Evolutionary conservation across 2,888 invertebrate species (phyloP).

Genomic region (Eilema caniola): DNA sequence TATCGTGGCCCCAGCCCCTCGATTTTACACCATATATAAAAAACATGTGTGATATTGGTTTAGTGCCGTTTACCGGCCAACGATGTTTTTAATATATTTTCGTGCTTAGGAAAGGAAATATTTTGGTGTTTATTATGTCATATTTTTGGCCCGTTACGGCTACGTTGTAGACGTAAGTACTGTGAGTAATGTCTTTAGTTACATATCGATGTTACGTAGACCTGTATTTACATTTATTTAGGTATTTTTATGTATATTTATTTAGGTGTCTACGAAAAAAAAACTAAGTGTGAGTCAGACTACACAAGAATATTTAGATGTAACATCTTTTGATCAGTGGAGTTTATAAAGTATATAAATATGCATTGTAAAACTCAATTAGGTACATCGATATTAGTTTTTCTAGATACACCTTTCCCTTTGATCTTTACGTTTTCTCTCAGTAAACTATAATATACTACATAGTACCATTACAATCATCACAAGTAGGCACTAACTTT

Average conservation of each 20-base stretch:
- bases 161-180: not conserved
- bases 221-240: too few relatives aligned
- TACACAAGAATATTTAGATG: too few relatives aligned
- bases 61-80: conserved; percentile 38
- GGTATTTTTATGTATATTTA: too few relatives aligned
- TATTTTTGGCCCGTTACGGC: not conserved
- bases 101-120: conserved; percentile 10
- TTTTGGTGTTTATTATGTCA: not conserved
- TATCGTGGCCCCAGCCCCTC: conserved; percentile 67
- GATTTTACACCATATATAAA: conserved; percentile 72
- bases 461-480: not conserved
- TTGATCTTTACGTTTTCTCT: too few relatives aligned
- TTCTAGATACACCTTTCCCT: too few relatives aligned
- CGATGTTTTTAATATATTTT: conserved; percentile 18
- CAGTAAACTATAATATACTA: too few relatives aligned
- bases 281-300: too few relatives aligned
- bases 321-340: too few relatives aligned
- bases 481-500: not conserved
- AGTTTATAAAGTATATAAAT: too few relatives aligned
- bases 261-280: too few relatives aligned
- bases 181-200: conserved; percentile 1
- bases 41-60: conserved; percentile 66
- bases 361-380: too few relatives aligned
- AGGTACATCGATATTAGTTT: too few relatives aligned
- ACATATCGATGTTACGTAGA: not conserved